Conservation (phyloP, 2,888 invertebrate species). For the Callosobruchus maculatus region DNA sequence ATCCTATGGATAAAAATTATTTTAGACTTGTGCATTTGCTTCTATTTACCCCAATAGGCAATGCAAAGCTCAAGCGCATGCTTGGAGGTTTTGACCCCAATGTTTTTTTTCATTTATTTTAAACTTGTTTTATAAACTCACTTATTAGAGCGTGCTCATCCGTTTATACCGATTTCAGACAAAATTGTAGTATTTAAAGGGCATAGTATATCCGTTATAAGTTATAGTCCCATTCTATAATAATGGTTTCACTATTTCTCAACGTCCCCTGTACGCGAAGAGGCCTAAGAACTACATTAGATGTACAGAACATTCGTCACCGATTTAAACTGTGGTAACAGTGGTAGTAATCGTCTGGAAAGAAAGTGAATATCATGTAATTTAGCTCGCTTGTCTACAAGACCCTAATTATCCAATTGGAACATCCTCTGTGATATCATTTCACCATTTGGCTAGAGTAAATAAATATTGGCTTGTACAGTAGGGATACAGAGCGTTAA, state of each 20-base stretch:
- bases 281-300: background rate
- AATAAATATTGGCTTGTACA: background rate
- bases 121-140: no score
- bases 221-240: no score
- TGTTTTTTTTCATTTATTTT: no score
- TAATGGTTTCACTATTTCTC: no score
- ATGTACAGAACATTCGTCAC: background rate
- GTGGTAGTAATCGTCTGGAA: background rate
- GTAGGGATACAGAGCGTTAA: no score
- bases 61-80: background rate
- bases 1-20: background rate
- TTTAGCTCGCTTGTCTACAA: background rate
- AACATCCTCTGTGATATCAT: background rate
- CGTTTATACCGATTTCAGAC: no score
- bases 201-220: no score
- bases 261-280: no score
- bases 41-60: background rate
- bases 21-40: background rate
- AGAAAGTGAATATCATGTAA: background rate
- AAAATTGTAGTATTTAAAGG: no score
- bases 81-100: background rate
- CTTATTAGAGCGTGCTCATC: no score
- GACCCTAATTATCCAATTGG: background rate
- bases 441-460: background rate
- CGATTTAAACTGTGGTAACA: background rate